These are phyloP conservation scores for Drosophila arizonae DNA, from an alignment of 1,140 invertebrate species.

Conservation along the genomic window DNA sequence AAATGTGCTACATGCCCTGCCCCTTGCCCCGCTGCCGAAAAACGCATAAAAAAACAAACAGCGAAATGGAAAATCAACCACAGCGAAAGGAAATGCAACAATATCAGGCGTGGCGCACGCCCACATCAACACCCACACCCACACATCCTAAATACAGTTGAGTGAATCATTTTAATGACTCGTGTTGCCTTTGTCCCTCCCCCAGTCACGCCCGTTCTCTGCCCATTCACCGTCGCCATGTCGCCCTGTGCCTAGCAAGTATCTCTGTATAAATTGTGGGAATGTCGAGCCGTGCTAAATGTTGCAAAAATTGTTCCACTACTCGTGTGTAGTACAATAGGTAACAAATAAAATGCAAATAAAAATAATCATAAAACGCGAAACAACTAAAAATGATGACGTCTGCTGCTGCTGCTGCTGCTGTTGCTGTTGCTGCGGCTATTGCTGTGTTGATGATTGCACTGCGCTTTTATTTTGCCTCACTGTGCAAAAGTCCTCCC, in stretches of 20 bases:
- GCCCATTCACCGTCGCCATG: not conserved
- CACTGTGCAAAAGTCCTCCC: constrained; percentile 34
- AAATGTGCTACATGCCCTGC: constrained; percentile 24
- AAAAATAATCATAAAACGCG: constrained; percentile 14
- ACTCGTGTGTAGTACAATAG: constrained; percentile 26
- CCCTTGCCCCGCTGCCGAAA: constrained; percentile 5
- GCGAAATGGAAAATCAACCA: constrained; percentile 27
- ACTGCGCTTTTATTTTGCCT: constrained; percentile 53
- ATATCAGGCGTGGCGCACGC: constrained; percentile 19
- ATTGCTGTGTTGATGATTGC: constrained; percentile 54
- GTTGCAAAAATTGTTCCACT: constrained; percentile 48
- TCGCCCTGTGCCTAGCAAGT: constrained; percentile 4
- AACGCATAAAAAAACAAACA: constrained; percentile 1
- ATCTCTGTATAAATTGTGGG: constrained; percentile 41
- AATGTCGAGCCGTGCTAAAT: constrained; percentile 52
- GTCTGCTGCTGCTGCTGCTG: constrained; percentile 42
- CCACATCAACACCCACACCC: not conserved
- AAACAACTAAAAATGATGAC: constrained; percentile 69
- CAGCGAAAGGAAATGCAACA: constrained; percentile 32
- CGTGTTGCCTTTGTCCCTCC: constrained; percentile 31
- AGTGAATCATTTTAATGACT: constrained; percentile 71
- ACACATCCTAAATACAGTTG: constrained; percentile 53
- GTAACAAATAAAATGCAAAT: constrained; percentile 35
- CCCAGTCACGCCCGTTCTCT: not conserved
- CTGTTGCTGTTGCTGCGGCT: constrained; percentile 48